Conservation (phyloP, 2,113 vertebrate genomes). For the Calonectris borealis region DNA sequence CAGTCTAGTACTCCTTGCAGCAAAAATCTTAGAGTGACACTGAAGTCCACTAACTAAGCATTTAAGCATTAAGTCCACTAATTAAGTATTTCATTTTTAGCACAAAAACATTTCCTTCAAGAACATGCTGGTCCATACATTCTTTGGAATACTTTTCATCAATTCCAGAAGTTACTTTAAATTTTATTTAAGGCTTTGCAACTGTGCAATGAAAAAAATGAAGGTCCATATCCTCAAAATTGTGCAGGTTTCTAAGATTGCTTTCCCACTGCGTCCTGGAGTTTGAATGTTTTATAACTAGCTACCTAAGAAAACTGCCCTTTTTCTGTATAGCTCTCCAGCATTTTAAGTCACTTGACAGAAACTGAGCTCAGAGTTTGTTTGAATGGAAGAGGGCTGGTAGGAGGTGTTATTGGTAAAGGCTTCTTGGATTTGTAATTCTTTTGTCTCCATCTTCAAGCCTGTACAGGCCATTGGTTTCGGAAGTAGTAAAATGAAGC, state of each 20-base stretch:
- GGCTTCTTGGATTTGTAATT: background rate
- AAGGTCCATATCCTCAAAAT: background rate
- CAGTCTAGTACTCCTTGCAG: background rate
- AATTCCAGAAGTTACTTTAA: background rate
- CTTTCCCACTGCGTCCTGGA: background rate
- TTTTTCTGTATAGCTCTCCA: background rate
- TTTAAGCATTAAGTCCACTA: background rate
- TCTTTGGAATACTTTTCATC: background rate
- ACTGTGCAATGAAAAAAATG: background rate
- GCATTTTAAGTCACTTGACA: background rate
- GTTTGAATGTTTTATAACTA: background rate
- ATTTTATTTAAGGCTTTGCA: background rate
- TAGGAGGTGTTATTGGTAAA: background rate
- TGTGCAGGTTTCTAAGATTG: background rate
- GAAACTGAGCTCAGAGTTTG: background rate
- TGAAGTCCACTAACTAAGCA: background rate
- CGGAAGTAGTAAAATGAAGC: background rate
- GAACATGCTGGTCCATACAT: background rate
- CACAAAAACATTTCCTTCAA: background rate
- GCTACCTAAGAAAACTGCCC: background rate
- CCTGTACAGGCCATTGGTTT: rapidly evolving
- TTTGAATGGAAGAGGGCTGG: background rate
- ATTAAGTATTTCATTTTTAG: background rate
- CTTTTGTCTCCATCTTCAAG: background rate
- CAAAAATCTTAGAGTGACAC: background rate